Base-by-base conservation (phyloP, 1,140 invertebrate genomes). In the Cotesia glomerata region DNA sequence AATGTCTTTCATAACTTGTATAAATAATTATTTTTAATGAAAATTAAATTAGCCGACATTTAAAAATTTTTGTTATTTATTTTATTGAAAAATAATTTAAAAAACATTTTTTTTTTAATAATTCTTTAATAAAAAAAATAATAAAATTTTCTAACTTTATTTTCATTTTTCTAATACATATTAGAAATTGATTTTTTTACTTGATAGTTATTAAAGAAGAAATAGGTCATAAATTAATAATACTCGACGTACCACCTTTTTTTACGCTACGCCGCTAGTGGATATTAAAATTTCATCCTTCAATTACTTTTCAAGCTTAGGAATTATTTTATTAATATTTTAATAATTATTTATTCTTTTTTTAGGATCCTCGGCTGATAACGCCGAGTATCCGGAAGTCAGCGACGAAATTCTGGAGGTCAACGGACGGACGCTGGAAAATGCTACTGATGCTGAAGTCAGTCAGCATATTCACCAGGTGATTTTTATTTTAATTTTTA, bases 401-500 rank as follows among this genome's bases (percentile, higher is more conserved):
- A 95, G 94, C 62, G 97, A 98, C 89, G 97, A 98, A 88, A 98
- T 98, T 82, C 89, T 98, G 85, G 95, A 98, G 88, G 95, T 98
- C 59, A 98, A 98, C 87, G 97, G 96, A 76, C 93, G 92, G 69
- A 93, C 92, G 52, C 87, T 98, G 78, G 95, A 97, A 80, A 94
- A 97, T 84, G 94, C 94, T 81, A 93, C 94, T 70, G 92, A 96
- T 82, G 91, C 92, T 0, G 95, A 97, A 88, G 94, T 97, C 79
- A 95, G 97, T 79, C 93, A 94, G 59, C 95, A 98, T 85, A 97
- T 98, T 85, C 95, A 97, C 86, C 93, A 97, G 92, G 96, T 97
- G 86, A 84, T 79, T 82, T 49, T 18, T 54, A 58, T 52, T 61
- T 61, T 7, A 54, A 58, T 18, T 26, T 58, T 9, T 16, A 5